These are phyloP conservation scores for Pygmarrhopalites habei DNA, from an alignment of 1,140 invertebrate species.

Conservation along the genomic window DNA sequence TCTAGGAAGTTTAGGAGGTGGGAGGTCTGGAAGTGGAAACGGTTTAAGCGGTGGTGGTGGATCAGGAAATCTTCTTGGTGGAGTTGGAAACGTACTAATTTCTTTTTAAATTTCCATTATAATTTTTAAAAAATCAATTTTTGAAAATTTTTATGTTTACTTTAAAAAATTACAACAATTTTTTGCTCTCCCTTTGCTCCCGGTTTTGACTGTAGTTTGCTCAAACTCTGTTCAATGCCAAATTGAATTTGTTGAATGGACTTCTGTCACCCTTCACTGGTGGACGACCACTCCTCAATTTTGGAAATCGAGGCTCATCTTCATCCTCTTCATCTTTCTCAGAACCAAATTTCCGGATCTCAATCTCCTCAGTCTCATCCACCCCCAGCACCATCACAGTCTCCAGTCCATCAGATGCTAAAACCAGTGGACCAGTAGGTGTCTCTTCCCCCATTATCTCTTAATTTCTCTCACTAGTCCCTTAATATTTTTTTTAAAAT, in stretches of 20 bases:
- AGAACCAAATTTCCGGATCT: conserved; percentile 37
- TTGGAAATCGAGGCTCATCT: conserved; percentile 19
- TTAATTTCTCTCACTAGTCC: too few relatives aligned
- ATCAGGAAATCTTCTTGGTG: conserved; percentile 29
- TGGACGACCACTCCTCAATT: conserved; percentile 36
- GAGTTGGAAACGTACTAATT: conserved; percentile 37
- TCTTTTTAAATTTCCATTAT: too few relatives aligned
- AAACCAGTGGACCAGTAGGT: conserved; percentile 36
- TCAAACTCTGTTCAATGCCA: conserved; percentile 38
- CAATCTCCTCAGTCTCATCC: conserved; percentile 27
- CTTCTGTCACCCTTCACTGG: conserved; percentile 39
- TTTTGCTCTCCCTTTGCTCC: too few relatives aligned
- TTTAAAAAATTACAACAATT: too few relatives aligned
- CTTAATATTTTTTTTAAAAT: conserved; percentile 7
- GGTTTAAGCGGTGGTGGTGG: conserved; percentile 10
- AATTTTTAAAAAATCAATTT: too few relatives aligned
- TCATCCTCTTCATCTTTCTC: conserved; percentile 19
- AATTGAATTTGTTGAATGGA: conserved; percentile 39
- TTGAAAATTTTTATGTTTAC: too few relatives aligned
- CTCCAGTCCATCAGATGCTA: conserved; percentile 10
- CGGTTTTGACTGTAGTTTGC: too few relatives aligned
- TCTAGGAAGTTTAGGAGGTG: too few relatives aligned
- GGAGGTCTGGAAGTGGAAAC: conserved; percentile 14
- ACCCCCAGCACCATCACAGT: conserved; percentile 18
- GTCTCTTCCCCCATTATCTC: conserved; percentile 35